phyloP scores from a whole-genome alignment of 2,113 vertebrate genomes.

The Progne subis region DNA sequence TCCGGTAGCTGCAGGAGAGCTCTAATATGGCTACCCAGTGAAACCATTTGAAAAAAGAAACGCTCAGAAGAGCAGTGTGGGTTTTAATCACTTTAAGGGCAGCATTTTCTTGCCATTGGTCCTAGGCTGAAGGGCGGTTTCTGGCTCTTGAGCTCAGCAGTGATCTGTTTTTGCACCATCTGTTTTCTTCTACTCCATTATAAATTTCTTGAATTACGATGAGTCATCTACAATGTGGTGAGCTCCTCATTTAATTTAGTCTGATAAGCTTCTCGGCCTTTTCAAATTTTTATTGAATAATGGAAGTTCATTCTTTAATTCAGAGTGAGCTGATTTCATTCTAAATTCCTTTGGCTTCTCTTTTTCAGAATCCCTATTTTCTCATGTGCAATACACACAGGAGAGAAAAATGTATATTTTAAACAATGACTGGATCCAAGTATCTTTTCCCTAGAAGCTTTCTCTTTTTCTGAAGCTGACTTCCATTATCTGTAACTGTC shows the following conservation, averaged over 20 bases:
- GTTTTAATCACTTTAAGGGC: conserved; percentile 32
- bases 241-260: not conserved
- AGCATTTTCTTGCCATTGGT: conserved; percentile 17
- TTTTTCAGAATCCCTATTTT: not conserved
- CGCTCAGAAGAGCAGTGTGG: not conserved
- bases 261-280: not conserved
- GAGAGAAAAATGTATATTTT: not conserved
- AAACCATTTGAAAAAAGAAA: not conserved
- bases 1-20: conserved; percentile 12
- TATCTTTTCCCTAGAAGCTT: not conserved
- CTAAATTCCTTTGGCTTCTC: not conserved
- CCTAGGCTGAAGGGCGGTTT: not conserved
- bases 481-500: not conserved
- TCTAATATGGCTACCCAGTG: conserved; percentile 12
- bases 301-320: not conserved
- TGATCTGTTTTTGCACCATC: conserved; percentile 10
- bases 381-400: not conserved
- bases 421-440: not conserved
- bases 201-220: not conserved
- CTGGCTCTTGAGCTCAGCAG: not conserved
- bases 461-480: not conserved
- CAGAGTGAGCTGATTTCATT: not conserved
- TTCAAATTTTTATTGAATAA: not conserved
- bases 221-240: not conserved
- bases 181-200: not conserved